Conservation (phyloP, 2,113 vertebrate species). For the Scomber colias region DNA sequence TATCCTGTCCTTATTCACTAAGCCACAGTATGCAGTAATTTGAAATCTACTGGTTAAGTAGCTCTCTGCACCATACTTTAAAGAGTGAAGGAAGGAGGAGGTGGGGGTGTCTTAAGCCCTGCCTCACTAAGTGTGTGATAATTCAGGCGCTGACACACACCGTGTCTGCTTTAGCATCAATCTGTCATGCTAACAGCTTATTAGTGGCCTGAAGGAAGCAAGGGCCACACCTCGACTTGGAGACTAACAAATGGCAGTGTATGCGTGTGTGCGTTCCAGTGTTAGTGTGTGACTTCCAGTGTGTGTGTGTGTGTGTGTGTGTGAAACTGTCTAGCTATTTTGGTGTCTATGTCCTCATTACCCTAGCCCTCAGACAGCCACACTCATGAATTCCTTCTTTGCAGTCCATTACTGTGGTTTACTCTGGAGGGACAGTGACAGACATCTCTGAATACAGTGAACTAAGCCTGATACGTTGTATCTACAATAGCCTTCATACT, state of each 20-base stretch:
- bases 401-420: constrained; percentile 51
- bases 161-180: constrained; percentile 80
- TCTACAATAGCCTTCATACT: constrained; percentile 12
- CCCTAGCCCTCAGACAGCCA: constrained; percentile 53
- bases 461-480: neutral
- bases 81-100: constrained; percentile 45
- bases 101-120: constrained; percentile 58
- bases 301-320: constrained; percentile 5
- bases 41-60: constrained; percentile 63
- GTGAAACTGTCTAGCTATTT: constrained; percentile 57
- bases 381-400: constrained; percentile 48
- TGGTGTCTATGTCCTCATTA: constrained; percentile 71
- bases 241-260: constrained; percentile 71
- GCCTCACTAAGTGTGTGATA: constrained; percentile 80
- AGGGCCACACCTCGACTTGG: constrained; percentile 74
- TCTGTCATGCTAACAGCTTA: constrained; percentile 85
- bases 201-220: constrained; percentile 81
- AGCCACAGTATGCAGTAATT: constrained; percentile 47
- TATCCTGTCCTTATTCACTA: constrained; percentile 29
- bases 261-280: neutral
- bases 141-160: constrained; percentile 80
- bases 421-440: constrained; percentile 32
- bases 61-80: constrained; percentile 46
- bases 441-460: constrained; percentile 19
- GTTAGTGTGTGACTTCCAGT: constrained; percentile 1